Evolutionary conservation across 2,113 vertebrate genomes (phyloP), one percentile per base, ranked within the genome.

Genomic region (Dipodomys ordii): DNA sequence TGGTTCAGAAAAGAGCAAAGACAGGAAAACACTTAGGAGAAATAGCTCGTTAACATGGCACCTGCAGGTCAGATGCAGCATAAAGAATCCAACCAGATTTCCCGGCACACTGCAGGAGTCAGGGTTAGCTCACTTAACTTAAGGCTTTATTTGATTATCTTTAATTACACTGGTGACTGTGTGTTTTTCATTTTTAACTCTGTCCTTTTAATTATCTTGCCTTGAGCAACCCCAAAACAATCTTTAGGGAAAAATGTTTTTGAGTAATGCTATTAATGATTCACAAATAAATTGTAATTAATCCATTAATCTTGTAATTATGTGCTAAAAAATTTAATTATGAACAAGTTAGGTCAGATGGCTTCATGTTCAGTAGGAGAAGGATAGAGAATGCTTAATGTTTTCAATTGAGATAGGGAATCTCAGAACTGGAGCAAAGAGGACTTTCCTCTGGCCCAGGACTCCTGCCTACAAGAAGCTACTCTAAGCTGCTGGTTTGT

Each of bases 1-100:
- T 99, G 73, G 90, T 72, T 60, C 72, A 2, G 84, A 83, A 83
- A 92, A 78, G 93, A 77, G 73, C 0, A 72, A 44, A 84, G 46
- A 30, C 6, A 13, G 82, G 76, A 3, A 49, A 49, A 87, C 0
- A 13, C 7, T 86, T 11, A 81, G 79, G 67, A 46, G 8, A 8
- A n/a, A 22, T 11, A 4, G 53, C 15, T 22, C 22, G 81, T 18
- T 39, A 6, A 2, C 3, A 1, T 0, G 28, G 57, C 0, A 2
- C 30, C 67, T 3, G 8, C 16, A 74, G 84, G 10, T 0, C 18
- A 12, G 0, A 1, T 0, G 30, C 80, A 10, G 77, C 22, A 2
- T 57, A 3, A 35, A 93, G 81, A 49, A 76, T 35, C 19, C 28
- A 77, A 35, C 25, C 1, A 28, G 4, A 62, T 30, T 96, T 96